These are phyloP conservation scores for Varecia variegata DNA, from an alignment of 2,797 vertebrate genomes.

Conservation along the genomic window DNA sequence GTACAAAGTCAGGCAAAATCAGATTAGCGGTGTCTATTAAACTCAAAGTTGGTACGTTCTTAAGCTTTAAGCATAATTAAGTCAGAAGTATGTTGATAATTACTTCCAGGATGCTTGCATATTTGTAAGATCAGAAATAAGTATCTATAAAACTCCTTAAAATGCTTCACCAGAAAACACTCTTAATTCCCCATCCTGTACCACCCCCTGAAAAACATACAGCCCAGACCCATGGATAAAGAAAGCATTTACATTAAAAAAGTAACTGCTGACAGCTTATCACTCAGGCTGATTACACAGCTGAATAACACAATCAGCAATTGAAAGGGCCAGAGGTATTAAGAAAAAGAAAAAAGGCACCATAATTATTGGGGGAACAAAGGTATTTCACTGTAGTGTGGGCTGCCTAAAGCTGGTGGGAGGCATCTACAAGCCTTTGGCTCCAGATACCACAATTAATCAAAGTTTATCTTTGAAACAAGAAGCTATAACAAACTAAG, in stretches of 20 bases:
- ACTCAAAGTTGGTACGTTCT: not conserved
- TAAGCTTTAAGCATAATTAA: not conserved
- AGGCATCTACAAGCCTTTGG: not conserved
- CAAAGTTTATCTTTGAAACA: slow-evolving; percentile 25
- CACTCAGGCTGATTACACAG: not conserved
- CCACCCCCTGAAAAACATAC: not conserved
- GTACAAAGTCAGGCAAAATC: not conserved
- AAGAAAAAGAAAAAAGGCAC: not conserved
- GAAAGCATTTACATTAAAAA: slow-evolving; percentile 33
- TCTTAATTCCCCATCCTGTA: not conserved
- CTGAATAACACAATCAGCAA: not conserved
- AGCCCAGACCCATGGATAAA: not conserved
- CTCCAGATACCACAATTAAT: not conserved
- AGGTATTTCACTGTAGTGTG: not conserved
- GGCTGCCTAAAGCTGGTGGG: not conserved
- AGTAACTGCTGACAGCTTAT: not conserved
- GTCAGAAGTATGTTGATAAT: slow-evolving; percentile 25
- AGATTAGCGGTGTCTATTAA: not conserved
- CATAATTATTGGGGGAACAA: not conserved
- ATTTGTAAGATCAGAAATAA: not conserved
- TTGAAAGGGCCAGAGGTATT: not conserved
- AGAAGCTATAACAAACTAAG: not conserved
- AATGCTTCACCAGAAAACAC: not conserved
- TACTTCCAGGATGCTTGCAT: slow-evolving; percentile 3
- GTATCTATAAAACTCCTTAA: not conserved